phyloP scores from a whole-genome alignment of 2,888 invertebrate species.

The Ptilodon capucinus region DNA sequence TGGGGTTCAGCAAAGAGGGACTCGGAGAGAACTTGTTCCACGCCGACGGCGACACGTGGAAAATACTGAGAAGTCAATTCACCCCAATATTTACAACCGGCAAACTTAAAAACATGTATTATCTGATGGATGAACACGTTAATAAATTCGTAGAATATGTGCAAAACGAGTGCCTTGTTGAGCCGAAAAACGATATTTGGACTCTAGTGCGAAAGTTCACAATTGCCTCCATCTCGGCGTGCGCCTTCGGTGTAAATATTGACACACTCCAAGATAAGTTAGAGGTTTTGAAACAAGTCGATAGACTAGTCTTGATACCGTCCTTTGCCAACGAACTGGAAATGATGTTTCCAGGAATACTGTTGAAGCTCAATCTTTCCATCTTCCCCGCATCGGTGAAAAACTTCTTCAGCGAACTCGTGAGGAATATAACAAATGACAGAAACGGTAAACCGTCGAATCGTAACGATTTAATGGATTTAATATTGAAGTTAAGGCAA shows the following conservation, averaged over 20 bases:
- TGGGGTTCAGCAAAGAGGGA: slow-evolving; percentile 46
- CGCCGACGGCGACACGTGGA: slow-evolving; percentile 53
- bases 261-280: slow-evolving; percentile 31
- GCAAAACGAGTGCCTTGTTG: slow-evolving; percentile 8
- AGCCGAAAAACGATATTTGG: slow-evolving; percentile 37
- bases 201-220: slow-evolving; percentile 43
- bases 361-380: slow-evolving; percentile 38
- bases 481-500: slow-evolving; percentile 46
- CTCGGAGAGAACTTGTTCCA: slow-evolving; percentile 54
- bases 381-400: slow-evolving; percentile 33
- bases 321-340: slow-evolving; percentile 35
- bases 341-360: slow-evolving; percentile 51
- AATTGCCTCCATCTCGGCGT: slow-evolving; percentile 44
- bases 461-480: slow-evolving; percentile 56
- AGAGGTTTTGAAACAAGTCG: slow-evolving; percentile 19
- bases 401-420: slow-evolving; percentile 41
- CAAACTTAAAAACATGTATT: slow-evolving; percentile 60
- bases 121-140: slow-evolving; percentile 43
- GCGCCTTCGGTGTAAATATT: slow-evolving; percentile 48
- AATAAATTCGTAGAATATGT: slow-evolving; percentile 42
- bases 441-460: slow-evolving; percentile 42
- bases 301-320: slow-evolving; percentile 20
- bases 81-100: slow-evolving; percentile 57
- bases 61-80: slow-evolving; percentile 45
- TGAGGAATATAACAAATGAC: slow-evolving; percentile 33